Percentiles rank a stretch among this genome's conserved stretches.
Evolutionary conservation across 2,113 vertebrate genomes (phyloP).

Genomic region (Anarrhichthys ocellatus): DNA sequence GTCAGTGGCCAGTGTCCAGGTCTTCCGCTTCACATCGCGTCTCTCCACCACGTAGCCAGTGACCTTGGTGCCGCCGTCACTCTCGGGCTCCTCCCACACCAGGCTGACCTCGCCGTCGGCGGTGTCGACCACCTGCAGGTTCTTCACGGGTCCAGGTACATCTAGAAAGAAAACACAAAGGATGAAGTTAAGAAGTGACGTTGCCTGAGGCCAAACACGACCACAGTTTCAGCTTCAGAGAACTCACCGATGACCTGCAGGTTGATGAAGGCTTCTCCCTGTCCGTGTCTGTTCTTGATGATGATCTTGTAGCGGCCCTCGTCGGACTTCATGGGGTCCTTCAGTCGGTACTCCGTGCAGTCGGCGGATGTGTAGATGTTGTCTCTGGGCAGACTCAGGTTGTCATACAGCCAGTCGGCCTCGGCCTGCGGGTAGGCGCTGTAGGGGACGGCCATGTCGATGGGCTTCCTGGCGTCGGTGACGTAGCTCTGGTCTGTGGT

Average conservation of each 20-base stretch:
- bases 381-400: conserved; percentile 85
- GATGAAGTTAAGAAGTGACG: too few species aligned
- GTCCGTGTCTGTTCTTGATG: conserved; percentile 95
- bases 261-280: conserved; percentile 94
- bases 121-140: conserved; percentile 93
- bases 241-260: conserved; percentile 93
- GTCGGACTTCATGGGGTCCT: conserved; percentile 90
- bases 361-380: conserved; percentile 90
- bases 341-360: conserved; percentile 90
- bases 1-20: conserved; percentile 94
- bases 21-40: conserved; percentile 94
- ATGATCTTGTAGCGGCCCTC: conserved; percentile 91
- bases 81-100: conserved; percentile 96
- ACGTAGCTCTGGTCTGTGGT: conserved; percentile 93
- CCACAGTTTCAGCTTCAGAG: neutral
- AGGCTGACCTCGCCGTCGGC: conserved; percentile 96
- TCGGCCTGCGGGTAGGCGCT: conserved; percentile 94
- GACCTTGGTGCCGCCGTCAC: conserved; percentile 96
- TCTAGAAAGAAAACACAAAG: conserved; percentile 77
- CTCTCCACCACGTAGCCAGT: conserved; percentile 93
- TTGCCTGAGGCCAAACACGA: too few species aligned
- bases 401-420: conserved; percentile 92
- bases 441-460: conserved; percentile 93
- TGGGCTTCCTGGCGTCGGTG: conserved; percentile 93
- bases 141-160: conserved; percentile 95